phyloP scores from a whole-genome alignment of 2,888 invertebrate species.

The Heliconius erato region DNA sequence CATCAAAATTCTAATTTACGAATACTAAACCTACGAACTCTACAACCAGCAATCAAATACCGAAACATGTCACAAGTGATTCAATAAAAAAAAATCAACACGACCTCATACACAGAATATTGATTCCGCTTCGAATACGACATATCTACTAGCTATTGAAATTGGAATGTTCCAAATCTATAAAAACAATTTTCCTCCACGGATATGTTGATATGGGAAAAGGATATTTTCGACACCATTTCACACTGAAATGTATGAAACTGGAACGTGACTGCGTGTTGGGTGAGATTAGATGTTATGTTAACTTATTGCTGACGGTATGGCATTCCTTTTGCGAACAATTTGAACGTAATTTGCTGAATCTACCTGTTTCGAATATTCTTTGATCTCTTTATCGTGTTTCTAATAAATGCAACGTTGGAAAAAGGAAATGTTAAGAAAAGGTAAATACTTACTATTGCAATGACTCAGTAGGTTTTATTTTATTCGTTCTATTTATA shows the following conservation, averaged over 20 bases:
- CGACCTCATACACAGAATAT: conserved; percentile 60
- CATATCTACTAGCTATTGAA: conserved; percentile 65
- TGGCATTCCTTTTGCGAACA: conserved; percentile 28
- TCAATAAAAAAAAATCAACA: conserved; percentile 19
- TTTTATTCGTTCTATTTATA: background rate
- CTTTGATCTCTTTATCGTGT: conserved; percentile 10
- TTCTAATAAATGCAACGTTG: conserved; percentile 9
- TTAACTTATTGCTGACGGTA: conserved; percentile 43
- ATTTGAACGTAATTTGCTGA: conserved; percentile 29
- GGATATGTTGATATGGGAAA: conserved; percentile 73
- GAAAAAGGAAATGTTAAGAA: background rate
- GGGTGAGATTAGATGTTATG: conserved; percentile 66
- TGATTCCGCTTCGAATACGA: conserved; percentile 59
- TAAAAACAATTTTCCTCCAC: conserved; percentile 82
- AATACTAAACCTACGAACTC: background rate
- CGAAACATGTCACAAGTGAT: background rate
- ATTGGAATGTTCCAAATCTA: conserved; percentile 79
- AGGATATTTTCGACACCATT: conserved; percentile 72
- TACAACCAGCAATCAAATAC: background rate
- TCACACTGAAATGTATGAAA: conserved; percentile 70
- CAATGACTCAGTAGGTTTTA: background rate
- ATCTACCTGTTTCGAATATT: conserved; percentile 20
- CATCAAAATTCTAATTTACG: background rate
- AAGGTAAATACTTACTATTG: background rate
- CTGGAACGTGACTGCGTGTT: conserved; percentile 74